phyloP scores from a whole-genome alignment of 2,113 vertebrate species.

The Lota lota region DNA sequence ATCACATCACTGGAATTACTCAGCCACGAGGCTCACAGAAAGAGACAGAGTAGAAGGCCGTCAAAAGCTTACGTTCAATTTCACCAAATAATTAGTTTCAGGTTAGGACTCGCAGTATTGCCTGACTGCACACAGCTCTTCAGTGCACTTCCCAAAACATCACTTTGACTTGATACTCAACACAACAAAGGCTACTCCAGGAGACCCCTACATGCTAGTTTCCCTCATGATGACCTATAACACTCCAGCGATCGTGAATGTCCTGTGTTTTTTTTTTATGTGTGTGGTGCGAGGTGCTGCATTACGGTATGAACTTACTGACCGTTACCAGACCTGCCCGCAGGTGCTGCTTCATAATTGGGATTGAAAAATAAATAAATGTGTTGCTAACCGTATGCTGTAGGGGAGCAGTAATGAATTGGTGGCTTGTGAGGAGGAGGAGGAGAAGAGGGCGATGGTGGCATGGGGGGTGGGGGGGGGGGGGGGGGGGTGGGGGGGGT shows the following conservation, averaged over 20 bases:
- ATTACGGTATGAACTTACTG: background rate
- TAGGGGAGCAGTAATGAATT: too few species aligned
- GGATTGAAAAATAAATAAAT: conserved; percentile 58
- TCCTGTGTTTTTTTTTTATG: conserved; percentile 11
- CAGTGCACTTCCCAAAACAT: conserved; percentile 14
- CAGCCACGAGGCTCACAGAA: conserved; percentile 47
- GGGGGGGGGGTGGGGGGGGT: conserved; percentile 4
- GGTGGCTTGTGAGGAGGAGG: too few species aligned
- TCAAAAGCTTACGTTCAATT: conserved; percentile 44
- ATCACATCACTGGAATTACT: conserved; percentile 64
- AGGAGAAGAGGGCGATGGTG: too few species aligned
- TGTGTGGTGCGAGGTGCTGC: background rate
- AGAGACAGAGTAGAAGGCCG: conserved; percentile 40
- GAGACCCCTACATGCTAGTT: too few species aligned
- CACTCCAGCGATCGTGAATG: conserved; percentile 46
- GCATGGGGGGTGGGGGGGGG: conserved; percentile 9
- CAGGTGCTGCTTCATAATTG: conserved; percentile 58
- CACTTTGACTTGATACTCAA: conserved; percentile 21
- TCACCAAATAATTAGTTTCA: conserved; percentile 63
- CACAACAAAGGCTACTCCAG: background rate
- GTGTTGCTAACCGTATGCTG: conserved; percentile 21
- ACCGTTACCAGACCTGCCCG: conserved; percentile 56
- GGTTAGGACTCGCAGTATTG: conserved; percentile 41
- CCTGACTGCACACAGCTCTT: conserved; percentile 24
- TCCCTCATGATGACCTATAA: background rate